Evolutionary conservation across 1,140 invertebrate species (phyloP).

Genomic region (Achatina immaculata): DNA sequence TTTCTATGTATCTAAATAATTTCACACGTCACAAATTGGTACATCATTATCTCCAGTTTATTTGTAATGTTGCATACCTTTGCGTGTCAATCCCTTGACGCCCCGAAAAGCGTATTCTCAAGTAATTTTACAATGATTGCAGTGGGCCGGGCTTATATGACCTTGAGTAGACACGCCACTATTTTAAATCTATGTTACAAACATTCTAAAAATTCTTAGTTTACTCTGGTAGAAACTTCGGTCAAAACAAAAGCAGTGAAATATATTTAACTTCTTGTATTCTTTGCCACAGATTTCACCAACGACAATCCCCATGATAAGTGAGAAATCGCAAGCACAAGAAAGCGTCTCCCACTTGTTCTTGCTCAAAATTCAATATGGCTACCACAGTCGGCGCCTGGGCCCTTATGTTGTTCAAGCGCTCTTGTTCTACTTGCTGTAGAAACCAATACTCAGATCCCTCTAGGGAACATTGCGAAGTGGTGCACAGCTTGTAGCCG

Average conservation of each 20-base stretch:
- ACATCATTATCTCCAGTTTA: background rate
- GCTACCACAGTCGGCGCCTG: background rate
- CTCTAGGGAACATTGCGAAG: background rate
- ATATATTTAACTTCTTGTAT: background rate
- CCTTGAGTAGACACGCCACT: background rate
- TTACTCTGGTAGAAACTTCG: background rate
- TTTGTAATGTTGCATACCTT: background rate
- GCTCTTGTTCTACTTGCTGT: background rate
- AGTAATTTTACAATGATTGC: background rate
- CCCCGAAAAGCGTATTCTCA: background rate
- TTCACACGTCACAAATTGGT: background rate
- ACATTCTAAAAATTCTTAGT: background rate
- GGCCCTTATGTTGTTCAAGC: conserved; percentile 1
- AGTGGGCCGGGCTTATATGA: background rate
- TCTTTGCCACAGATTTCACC: background rate
- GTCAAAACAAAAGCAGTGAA: background rate
- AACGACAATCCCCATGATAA: background rate
- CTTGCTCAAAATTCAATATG: background rate
- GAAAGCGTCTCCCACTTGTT: background rate
- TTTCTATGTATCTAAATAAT: background rate
- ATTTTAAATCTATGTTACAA: background rate
- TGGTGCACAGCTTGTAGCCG: background rate
- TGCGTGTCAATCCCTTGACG: background rate
- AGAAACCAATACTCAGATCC: background rate
- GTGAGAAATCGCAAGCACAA: background rate